Evolutionary conservation across 2,113 vertebrate species (phyloP).

Genomic region (Trogon melanurus): DNA sequence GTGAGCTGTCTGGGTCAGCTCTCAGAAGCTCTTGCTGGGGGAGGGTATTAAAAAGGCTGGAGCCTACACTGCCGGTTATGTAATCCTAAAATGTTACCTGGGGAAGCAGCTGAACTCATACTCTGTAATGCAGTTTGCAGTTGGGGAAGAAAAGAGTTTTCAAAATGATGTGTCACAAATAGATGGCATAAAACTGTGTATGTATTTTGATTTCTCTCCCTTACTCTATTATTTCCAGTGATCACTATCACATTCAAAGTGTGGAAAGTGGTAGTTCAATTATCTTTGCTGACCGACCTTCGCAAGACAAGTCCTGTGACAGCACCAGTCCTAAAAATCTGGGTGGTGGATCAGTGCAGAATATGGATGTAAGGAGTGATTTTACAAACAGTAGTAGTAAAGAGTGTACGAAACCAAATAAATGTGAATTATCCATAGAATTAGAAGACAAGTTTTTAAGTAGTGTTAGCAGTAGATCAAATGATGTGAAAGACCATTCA

Average conservation of each 20-base stretch:
- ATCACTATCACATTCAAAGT: constrained; percentile 11
- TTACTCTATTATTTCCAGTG: constrained; percentile 42
- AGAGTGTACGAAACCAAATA: background rate
- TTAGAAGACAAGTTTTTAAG: background rate
- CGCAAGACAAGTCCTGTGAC: constrained; percentile 38
- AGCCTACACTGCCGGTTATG: background rate
- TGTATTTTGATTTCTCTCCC: background rate
- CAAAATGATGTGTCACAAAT: background rate
- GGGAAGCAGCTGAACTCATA: background rate
- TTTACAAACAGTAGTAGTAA: background rate
- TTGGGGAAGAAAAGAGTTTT: background rate
- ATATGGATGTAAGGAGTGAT: background rate
- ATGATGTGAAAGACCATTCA: background rate
- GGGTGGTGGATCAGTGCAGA: constrained; percentile 25
- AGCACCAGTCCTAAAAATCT: background rate
- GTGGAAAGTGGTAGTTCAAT: constrained; percentile 81
- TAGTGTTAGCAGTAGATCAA: background rate
- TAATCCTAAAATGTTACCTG: background rate
- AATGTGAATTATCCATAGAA: background rate
- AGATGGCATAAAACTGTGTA: background rate
- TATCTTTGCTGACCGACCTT: constrained; percentile 83
- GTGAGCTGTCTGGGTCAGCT: background rate
- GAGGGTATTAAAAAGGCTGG: background rate
- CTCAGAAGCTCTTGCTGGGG: background rate
- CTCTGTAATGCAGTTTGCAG: background rate